These are phyloP conservation scores for Lypha dubia DNA, from an alignment of 2,888 invertebrate genomes.

Conservation along the genomic window DNA sequence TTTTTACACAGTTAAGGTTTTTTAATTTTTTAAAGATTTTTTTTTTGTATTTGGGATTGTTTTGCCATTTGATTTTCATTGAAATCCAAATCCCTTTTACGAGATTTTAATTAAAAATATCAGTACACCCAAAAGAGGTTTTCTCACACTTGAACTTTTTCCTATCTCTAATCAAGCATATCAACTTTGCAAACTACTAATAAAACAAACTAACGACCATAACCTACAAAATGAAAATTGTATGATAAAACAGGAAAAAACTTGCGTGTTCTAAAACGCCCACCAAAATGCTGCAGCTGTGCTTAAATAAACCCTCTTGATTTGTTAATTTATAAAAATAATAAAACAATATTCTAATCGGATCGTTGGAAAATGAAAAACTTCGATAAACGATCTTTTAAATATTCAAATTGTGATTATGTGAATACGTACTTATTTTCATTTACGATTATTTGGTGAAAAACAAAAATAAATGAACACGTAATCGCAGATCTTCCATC, in stretches of 20 bases:
- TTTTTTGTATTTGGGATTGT: no score
- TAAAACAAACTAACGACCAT: slow-evolving; percentile 43
- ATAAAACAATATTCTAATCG: slow-evolving; percentile 58
- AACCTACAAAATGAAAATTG: slow-evolving; percentile 18
- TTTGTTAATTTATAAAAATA: slow-evolving; percentile 22
- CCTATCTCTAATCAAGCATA: slow-evolving; percentile 21
- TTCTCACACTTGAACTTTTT: slow-evolving; percentile 32
- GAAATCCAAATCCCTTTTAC: no score
- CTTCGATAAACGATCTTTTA: slow-evolving; percentile 65
- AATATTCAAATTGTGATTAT: slow-evolving; percentile 63
- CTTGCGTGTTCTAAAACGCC: slow-evolving; percentile 59
- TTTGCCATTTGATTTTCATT: no score
- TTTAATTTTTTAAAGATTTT: no score
- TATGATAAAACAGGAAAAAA: not conserved
- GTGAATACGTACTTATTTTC: slow-evolving; percentile 43
- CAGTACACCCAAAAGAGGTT: not conserved
- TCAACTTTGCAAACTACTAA: slow-evolving; percentile 36
- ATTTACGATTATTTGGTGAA: slow-evolving; percentile 41
- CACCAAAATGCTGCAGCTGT: slow-evolving; percentile 61
- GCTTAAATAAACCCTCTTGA: not conserved
- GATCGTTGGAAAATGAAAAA: not conserved
- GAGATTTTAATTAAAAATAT: not conserved
- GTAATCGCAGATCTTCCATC: slow-evolving; percentile 68
- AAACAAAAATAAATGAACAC: slow-evolving; percentile 56
- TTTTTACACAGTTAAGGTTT: no score